Conservation (phyloP, 2,888 invertebrate species). For the Oithona nana region DNA sequence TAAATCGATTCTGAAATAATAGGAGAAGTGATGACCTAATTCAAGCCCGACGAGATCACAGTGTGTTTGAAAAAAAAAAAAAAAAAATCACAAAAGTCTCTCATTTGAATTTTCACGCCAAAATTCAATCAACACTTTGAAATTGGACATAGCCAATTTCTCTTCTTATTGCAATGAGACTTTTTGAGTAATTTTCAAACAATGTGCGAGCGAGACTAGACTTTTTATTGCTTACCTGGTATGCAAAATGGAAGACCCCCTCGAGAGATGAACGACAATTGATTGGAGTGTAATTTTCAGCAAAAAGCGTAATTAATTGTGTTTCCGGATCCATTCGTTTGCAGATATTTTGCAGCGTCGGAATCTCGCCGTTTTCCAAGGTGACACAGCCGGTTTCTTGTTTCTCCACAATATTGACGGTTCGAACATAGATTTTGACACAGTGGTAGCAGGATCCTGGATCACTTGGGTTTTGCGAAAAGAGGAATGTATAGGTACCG, state of each 20-base stretch:
- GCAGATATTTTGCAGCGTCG: constrained; percentile 57
- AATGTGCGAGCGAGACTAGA: too few relatives aligned
- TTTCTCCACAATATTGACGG: constrained; percentile 72
- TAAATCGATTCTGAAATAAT: constrained; percentile 23
- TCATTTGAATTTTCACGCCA: too few relatives aligned
- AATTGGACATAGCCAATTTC: too few relatives aligned
- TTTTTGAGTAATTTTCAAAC: too few relatives aligned
- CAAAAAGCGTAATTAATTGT: constrained; percentile 62
- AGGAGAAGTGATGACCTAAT: too few relatives aligned
- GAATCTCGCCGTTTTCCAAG: constrained; percentile 38
- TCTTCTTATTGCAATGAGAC: too few relatives aligned
- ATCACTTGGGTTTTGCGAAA: constrained; percentile 1
- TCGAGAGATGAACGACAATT: constrained; percentile 80
- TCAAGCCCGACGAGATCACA: too few relatives aligned
- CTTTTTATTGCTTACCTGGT: constrained; percentile 64
- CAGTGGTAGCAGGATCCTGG: constrained; percentile 49
- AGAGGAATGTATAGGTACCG: constrained; percentile 10
- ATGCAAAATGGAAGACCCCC: constrained; percentile 90
- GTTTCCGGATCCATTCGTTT: constrained; percentile 41
- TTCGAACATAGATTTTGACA: constrained; percentile 60
- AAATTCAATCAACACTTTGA: too few relatives aligned
- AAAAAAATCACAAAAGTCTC: too few relatives aligned
- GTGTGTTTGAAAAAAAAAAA: too few relatives aligned
- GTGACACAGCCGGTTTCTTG: constrained; percentile 62
- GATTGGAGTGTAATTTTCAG: constrained; percentile 69